A percentile compares a stretch with the other conserved stretches of the same genome.
Conservation (phyloP, 2,797 vertebrate genomes). For the Sandelia bainsii region DNA sequence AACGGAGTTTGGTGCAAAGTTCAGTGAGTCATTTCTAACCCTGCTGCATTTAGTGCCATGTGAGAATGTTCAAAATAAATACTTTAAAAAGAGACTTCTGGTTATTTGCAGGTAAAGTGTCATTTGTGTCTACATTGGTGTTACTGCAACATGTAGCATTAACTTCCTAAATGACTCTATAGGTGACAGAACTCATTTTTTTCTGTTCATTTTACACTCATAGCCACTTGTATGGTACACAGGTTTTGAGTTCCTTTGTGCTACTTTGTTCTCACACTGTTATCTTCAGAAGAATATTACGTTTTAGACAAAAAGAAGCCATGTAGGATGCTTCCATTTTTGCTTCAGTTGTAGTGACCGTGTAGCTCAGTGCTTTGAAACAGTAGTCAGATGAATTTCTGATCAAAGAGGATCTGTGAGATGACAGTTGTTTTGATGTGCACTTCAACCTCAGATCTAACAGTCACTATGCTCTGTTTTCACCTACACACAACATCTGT, state of each 20-base stretch:
- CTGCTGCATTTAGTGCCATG: neutral
- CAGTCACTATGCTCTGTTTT: constrained; percentile 48
- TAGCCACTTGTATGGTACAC: neutral
- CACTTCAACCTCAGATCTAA: constrained; percentile 56
- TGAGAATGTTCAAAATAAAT: neutral
- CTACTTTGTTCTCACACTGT: neutral
- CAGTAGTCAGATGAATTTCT: constrained; percentile 28
- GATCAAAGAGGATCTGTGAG: constrained; percentile 67
- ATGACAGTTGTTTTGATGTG: constrained; percentile 70
- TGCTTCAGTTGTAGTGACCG: neutral
- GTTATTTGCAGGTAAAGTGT: neutral
- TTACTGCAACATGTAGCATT: neutral
- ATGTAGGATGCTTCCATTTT: constrained; percentile 25
- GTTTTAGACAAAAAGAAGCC: neutral
- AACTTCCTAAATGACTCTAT: neutral
- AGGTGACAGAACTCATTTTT: neutral
- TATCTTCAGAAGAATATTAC: neutral
- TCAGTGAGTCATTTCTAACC: constrained; percentile 46
- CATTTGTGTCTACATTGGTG: neutral
- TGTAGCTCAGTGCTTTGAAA: constrained; percentile 40
- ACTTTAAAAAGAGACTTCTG: neutral
- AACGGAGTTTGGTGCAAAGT: neutral
- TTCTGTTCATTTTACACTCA: neutral
- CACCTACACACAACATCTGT: constrained; percentile 41
- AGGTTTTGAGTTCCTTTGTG: neutral